Evolutionary conservation across 2,888 invertebrate genomes (phyloP).

Genomic region (Uropetala carovei): DNA sequence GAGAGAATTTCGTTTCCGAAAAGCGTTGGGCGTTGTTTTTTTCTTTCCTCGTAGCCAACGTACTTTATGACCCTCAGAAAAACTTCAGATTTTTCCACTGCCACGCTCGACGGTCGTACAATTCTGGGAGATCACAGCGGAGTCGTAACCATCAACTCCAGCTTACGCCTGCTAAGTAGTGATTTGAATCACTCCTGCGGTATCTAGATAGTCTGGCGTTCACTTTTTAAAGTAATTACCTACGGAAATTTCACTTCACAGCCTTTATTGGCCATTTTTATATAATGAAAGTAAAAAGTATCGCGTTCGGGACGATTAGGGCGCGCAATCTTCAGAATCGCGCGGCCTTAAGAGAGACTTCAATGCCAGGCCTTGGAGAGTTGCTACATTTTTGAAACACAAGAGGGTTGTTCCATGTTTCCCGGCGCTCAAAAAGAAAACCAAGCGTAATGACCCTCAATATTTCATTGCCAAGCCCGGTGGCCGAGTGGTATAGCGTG

Average conservation of each 20-base stretch:
- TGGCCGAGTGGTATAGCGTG: not conserved
- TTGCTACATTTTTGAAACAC: not conserved
- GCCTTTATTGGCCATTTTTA: too few relatives aligned
- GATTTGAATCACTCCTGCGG: too few relatives aligned
- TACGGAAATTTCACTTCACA: too few relatives aligned
- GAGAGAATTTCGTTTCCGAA: too few relatives aligned
- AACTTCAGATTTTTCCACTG: not conserved
- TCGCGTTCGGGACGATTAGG: too few relatives aligned
- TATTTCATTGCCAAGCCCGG: conserved; percentile 46
- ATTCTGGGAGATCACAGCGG: not conserved
- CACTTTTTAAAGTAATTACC: too few relatives aligned
- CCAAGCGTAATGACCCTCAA: not conserved
- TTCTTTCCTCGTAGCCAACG: too few relatives aligned
- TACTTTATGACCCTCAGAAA: too few relatives aligned
- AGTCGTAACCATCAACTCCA: not conserved
- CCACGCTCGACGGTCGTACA: not conserved
- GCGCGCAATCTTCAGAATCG: not conserved
- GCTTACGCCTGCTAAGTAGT: too few relatives aligned
- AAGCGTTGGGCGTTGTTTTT: too few relatives aligned
- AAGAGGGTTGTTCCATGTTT: not conserved
- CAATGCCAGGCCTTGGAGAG: conserved; percentile 21
- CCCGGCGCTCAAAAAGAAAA: not conserved
- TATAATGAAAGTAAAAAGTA: too few relatives aligned
- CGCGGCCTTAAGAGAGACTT: not conserved
- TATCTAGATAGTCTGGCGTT: too few relatives aligned